These are phyloP conservation scores for Melinaea menophilus DNA, from an alignment of 2,888 invertebrate species.

Conservation along the genomic window DNA sequence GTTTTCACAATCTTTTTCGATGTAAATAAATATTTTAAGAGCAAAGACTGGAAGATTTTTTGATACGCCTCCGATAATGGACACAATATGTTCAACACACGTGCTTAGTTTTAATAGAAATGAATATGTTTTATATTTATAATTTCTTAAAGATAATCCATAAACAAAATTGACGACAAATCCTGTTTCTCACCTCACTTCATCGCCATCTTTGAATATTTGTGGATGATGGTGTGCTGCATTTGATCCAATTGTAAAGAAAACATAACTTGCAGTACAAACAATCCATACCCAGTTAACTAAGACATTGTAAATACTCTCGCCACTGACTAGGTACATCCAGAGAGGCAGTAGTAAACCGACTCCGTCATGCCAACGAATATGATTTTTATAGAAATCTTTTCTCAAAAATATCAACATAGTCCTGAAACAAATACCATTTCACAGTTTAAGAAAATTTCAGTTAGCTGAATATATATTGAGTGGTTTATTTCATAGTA, in stretches of 20 bases:
- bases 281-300: constrained; percentile 78
- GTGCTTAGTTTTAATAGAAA: not conserved
- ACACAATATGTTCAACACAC: too few relatives aligned
- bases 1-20: not conserved
- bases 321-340: constrained; percentile 61
- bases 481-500: too few relatives aligned
- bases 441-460: not conserved
- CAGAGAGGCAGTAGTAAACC: constrained; percentile 61
- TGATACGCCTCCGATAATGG: too few relatives aligned
- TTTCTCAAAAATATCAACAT: constrained; percentile 44
- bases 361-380: constrained; percentile 55
- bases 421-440: constrained; percentile 38
- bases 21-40: not conserved
- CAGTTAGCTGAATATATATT: too few relatives aligned
- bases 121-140: not conserved
- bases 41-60: too few relatives aligned
- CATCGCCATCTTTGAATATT: constrained; percentile 88
- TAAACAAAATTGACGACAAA: not conserved
- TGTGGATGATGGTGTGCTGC: constrained; percentile 91
- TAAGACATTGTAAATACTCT: constrained; percentile 50
- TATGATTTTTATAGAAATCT: constrained; percentile 52
- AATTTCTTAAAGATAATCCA: not conserved
- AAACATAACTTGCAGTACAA: constrained; percentile 78
- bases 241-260: constrained; percentile 81
- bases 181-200: constrained; percentile 69